Evolutionary conservation across 2,888 invertebrate genomes (phyloP).

Genomic region (Temnothorax rugatulus): DNA sequence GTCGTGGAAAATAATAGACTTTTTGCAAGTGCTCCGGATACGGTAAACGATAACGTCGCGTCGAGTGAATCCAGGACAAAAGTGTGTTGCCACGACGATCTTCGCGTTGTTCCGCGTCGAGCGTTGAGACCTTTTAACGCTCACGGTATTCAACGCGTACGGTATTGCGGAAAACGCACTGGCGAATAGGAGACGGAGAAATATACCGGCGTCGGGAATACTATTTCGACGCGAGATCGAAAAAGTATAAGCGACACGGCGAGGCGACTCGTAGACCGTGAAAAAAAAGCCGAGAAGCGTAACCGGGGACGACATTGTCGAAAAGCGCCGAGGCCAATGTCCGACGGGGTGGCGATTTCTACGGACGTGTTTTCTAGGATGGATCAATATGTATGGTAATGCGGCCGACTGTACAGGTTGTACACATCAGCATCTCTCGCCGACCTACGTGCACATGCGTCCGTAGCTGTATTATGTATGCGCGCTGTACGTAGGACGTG

Average conservation of each 20-base stretch:
- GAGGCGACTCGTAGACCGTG: conserved; percentile 26
- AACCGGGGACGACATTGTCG: conserved; percentile 26
- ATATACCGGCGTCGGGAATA: neutral
- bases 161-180: neutral
- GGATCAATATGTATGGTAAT: conserved; percentile 61
- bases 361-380: conserved; percentile 43
- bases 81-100: neutral
- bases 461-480: conserved; percentile 53
- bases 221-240: neutral
- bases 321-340: conserved; percentile 15
- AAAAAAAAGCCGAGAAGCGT: conserved; percentile 23
- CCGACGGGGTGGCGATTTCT: conserved; percentile 25
- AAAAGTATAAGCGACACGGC: neutral
- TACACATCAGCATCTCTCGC: conserved; percentile 21
- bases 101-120: neutral
- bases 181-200: neutral
- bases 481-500: conserved; percentile 32
- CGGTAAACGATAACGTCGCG: conserved; percentile 10
- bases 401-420: conserved; percentile 31
- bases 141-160: neutral
- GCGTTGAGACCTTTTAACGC: neutral
- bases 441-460: conserved; percentile 40
- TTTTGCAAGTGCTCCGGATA: neutral
- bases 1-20: conserved; percentile 11
- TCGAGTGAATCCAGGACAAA: neutral